A percentile compares a stretch with the other conserved stretches of the same genome.
Conservation (phyloP, 2,113 vertebrate genomes). For the Pao palembangensis region DNA sequence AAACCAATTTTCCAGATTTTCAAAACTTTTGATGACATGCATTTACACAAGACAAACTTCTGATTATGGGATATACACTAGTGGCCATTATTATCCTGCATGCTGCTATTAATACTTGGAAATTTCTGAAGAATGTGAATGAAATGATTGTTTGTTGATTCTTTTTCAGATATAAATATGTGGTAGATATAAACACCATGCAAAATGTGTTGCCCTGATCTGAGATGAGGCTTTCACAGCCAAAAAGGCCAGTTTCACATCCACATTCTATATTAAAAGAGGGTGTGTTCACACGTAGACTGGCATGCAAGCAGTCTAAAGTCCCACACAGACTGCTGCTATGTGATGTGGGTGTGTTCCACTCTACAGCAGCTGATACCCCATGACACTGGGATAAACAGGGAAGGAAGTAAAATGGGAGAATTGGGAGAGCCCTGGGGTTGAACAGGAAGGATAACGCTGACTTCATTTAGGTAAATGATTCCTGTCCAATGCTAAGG, state of each 20-base stretch:
- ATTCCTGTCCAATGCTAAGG: not conserved
- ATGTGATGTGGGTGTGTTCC: slow-evolving; percentile 4
- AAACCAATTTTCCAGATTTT: slow-evolving; percentile 1
- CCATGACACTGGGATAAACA: slow-evolving; percentile 46
- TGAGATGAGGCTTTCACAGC: not conserved
- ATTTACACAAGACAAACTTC: not conserved
- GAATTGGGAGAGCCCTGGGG: not conserved
- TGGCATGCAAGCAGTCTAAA: not conserved
- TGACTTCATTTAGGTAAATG: not conserved
- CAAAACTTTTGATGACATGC: not conserved
- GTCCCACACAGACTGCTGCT: slow-evolving; percentile 9
- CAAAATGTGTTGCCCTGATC: not conserved
- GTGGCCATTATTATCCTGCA: too few species aligned
- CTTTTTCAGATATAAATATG: too few species aligned
- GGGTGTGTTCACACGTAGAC: slow-evolving; percentile 23
- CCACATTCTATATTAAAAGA: slow-evolving; percentile 18
- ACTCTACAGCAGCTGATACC: slow-evolving; percentile 53
- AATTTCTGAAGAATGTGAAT: too few species aligned
- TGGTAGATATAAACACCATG: too few species aligned
- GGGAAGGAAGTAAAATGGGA: not conserved
- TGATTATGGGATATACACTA: too few species aligned
- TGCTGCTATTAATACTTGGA: too few species aligned
- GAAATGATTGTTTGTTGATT: too few species aligned
- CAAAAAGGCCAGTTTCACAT: slow-evolving; percentile 37
- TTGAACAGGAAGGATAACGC: not conserved